Evolutionary conservation across 2,113 vertebrate species (phyloP).

Genomic region (Sisor rabdophorus): DNA sequence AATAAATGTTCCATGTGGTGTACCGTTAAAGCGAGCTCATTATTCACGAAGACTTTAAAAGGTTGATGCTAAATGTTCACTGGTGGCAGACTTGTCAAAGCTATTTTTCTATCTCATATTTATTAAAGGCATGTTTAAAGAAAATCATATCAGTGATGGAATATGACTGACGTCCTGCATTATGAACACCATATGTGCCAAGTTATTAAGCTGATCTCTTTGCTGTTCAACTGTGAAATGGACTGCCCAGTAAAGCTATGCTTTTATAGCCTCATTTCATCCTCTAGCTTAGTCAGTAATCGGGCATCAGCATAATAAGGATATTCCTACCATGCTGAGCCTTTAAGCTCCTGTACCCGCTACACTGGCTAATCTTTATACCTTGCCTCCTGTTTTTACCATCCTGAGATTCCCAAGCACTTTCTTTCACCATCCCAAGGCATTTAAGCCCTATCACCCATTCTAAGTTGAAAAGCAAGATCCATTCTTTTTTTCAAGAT

Average conservation of each 20-base stretch:
- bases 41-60: not conserved
- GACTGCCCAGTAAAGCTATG: slow-evolving; percentile 6
- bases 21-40: not conserved
- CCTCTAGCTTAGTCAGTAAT: not conserved
- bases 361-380: no score
- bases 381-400: not conserved
- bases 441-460: not conserved
- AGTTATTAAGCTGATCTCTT: not conserved
- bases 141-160: not conserved
- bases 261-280: not conserved
- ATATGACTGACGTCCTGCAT: not conserved
- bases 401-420: no score
- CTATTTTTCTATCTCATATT: not conserved
- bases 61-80: not conserved
- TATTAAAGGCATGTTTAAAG: not conserved
- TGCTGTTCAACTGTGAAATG: slow-evolving; percentile 6
- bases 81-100: not conserved
- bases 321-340: not conserved
- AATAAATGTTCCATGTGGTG: not conserved
- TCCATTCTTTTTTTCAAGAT: no score
- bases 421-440: not conserved
- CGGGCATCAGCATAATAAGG: slow-evolving; percentile 10
- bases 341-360: not conserved
- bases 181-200: not conserved
- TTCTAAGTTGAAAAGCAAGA: no score